phyloP scores from a whole-genome alignment of 1,140 invertebrate species.

The Nephotettix cincticeps region DNA sequence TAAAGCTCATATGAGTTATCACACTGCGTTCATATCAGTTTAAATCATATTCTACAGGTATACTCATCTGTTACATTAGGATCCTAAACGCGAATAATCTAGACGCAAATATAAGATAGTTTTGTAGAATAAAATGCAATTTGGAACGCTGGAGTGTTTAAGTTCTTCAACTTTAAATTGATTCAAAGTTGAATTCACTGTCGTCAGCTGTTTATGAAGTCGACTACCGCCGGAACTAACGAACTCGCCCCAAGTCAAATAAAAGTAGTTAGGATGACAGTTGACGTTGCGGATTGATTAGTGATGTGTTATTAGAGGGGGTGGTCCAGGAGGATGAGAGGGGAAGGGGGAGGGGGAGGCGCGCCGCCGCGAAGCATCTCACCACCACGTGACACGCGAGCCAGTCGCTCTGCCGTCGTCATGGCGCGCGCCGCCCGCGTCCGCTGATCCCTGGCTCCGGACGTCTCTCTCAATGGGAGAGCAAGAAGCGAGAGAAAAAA shows the following conservation, averaged over 20 bases:
- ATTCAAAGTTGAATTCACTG: not conserved
- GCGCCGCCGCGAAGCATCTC: slow-evolving; percentile 1
- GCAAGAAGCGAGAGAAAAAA: slow-evolving; percentile 24
- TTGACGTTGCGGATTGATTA: slow-evolving; percentile 11
- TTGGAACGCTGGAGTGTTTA: not conserved
- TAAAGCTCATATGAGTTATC: too few relatives aligned
- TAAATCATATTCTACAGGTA: too few relatives aligned
- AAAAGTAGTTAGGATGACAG: slow-evolving; percentile 8
- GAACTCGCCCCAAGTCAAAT: not conserved
- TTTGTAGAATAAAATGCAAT: not conserved
- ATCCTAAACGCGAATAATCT: too few relatives aligned
- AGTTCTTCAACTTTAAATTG: not conserved
- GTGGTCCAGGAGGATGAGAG: not conserved
- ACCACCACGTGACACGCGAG: not conserved
- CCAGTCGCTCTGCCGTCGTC: not conserved
- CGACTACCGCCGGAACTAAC: not conserved
- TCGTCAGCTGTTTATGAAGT: slow-evolving; percentile 1
- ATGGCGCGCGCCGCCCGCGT: slow-evolving; percentile 10
- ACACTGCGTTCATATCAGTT: too few relatives aligned
- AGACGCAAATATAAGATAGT: too few relatives aligned
- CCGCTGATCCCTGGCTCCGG: not conserved
- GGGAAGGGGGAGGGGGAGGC: not conserved
- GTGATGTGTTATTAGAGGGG: slow-evolving; percentile 10
- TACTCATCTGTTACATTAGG: too few relatives aligned
- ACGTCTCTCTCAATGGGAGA: slow-evolving; percentile 25